phyloP scores from a whole-genome alignment of 2,797 vertebrate species.

The Acropternis orthonyx region DNA sequence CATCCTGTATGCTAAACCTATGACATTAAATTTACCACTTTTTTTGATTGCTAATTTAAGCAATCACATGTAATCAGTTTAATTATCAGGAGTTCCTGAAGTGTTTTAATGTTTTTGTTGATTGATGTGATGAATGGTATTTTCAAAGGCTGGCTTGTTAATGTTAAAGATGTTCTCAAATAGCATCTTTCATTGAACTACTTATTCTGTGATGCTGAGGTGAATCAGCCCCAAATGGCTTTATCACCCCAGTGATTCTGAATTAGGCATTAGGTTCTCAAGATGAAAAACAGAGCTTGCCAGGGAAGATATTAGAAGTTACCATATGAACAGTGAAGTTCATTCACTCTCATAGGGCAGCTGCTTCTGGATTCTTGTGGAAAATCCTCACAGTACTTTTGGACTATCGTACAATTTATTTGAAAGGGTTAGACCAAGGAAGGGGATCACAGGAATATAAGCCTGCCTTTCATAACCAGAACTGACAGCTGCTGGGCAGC shows the following conservation, averaged over 20 bases:
- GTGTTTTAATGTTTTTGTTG: neutral
- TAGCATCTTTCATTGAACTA: neutral
- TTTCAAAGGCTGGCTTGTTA: neutral
- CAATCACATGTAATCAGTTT: neutral
- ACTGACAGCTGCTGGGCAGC: neutral
- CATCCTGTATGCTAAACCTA: neutral
- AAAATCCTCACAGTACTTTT: neutral
- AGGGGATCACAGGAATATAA: neutral
- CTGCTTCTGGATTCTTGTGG: neutral
- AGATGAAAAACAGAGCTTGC: neutral
- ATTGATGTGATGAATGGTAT: neutral
- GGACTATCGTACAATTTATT: neutral
- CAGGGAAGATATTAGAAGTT: neutral
- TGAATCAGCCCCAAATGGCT: neutral
- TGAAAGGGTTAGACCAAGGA: neutral
- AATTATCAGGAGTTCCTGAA: neutral
- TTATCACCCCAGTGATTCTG: neutral
- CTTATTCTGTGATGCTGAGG: neutral
- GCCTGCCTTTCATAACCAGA: neutral
- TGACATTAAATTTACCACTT: neutral
- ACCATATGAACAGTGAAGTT: neutral
- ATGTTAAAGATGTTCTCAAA: neutral
- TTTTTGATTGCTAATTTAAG: neutral
- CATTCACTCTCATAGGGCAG: neutral
- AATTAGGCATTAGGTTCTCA: neutral